These are phyloP conservation scores for Habropoda laboriosa DNA, from an alignment of 1,140 invertebrate genomes.

Conservation along the genomic window DNA sequence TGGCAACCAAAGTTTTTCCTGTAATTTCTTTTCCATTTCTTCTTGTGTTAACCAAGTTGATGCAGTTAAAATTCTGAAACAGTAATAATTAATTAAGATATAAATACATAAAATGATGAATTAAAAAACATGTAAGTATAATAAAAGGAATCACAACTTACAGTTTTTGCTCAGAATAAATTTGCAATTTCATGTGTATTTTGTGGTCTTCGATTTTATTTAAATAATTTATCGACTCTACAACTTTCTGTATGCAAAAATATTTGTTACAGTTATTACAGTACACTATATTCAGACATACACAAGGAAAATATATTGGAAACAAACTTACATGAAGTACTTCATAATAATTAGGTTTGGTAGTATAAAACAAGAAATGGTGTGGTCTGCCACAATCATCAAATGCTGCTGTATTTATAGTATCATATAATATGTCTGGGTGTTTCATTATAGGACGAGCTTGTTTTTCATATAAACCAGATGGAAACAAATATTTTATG, in stretches of 20 bases:
- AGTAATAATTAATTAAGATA: constrained; percentile 44
- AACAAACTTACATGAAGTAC: constrained; percentile 87
- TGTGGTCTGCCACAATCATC: constrained; percentile 93
- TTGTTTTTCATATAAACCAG: constrained; percentile 90
- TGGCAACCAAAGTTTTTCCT: constrained; percentile 87
- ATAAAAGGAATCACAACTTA: constrained; percentile 76
- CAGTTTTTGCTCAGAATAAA: constrained; percentile 83
- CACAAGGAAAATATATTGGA: neutral
- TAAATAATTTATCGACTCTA: constrained; percentile 85
- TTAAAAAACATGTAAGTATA: constrained; percentile 32
- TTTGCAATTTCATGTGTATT: constrained; percentile 82
- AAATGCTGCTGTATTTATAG: constrained; percentile 94
- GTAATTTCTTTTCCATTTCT: constrained; percentile 85
- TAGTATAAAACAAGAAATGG: constrained; percentile 95
- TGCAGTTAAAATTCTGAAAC: constrained; percentile 81
- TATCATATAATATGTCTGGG: constrained; percentile 92
- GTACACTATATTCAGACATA: neutral
- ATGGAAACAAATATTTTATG: constrained; percentile 96
- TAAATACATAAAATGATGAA: constrained; percentile 46
- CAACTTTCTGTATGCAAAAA: constrained; percentile 83
- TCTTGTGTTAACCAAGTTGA: constrained; percentile 87
- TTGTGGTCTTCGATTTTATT: constrained; percentile 87
- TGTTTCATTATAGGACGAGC: constrained; percentile 94
- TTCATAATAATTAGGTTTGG: constrained; percentile 91
- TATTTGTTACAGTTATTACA: neutral